Percentiles rank a stretch among this genome's conserved stretches.
Evolutionary conservation across 2,888 invertebrate genomes (phyloP).

Genomic region (Mythimna impura): DNA sequence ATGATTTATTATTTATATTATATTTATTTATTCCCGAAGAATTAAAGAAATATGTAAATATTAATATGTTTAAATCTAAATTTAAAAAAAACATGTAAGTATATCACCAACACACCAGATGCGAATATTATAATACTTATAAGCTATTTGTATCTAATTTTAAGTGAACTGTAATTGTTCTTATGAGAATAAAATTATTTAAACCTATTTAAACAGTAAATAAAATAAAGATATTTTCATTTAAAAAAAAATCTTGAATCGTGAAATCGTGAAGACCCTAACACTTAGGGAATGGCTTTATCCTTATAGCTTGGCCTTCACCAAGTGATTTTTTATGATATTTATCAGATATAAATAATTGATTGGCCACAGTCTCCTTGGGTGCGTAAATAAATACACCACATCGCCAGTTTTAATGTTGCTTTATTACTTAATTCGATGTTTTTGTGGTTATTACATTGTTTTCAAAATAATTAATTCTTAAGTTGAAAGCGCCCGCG

Average conservation of each 20-base stretch:
- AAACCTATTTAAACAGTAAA: not conserved
- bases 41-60: too few species aligned
- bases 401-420: constrained; percentile 1
- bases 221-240: not conserved
- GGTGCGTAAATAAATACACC: constrained; percentile 26
- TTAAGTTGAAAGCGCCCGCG: too few species aligned
- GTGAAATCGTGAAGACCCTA: constrained; percentile 44
- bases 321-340: constrained; percentile 57
- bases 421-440: constrained; percentile 54
- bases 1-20: too few species aligned
- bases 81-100: too few species aligned
- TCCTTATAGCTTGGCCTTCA: constrained; percentile 38
- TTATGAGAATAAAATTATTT: too few species aligned
- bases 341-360: constrained; percentile 59
- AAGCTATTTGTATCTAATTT: too few species aligned
- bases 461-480: not conserved
- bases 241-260: not conserved
- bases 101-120: too few species aligned
- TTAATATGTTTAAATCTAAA: too few species aligned
- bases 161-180: too few species aligned
- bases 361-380: constrained; percentile 44
- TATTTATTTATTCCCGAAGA: too few species aligned
- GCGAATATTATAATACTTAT: too few species aligned
- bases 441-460: constrained; percentile 6
- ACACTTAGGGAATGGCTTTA: constrained; percentile 30